Base-by-base conservation (phyloP, 2,113 vertebrate species). In the Elanus axillaris region DNA sequence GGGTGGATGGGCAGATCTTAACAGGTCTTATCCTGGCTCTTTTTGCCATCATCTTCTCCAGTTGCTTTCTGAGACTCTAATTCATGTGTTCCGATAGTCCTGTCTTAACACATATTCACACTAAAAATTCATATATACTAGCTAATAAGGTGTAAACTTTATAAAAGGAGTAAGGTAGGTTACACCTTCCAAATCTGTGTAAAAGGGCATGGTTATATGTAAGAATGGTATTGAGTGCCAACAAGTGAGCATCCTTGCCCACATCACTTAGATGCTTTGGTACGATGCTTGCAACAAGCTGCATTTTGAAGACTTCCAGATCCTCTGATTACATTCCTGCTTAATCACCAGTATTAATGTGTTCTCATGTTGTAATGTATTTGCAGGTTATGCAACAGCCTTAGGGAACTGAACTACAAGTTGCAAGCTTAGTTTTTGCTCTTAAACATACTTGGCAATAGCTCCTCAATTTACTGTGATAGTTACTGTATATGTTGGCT, bases 381-480 rank as follows among this genome's bases (percentile, higher is more conserved):
- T 86, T 95, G 73, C 76, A 78, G 76, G 79, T 94, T 93, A 86
- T 94, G 83, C 95, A 97, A 88, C 73, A 93, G 83, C 79, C 64
- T 60, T n/a, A 64, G 91, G 92, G 86, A 93, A 36, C 9, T 87
- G 52, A 86, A 80, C 56, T 90, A 21, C 27, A 56, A 93, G 63
- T 77, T 90, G 55, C 52, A 86, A 91, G 64, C 40, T 66, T 58
- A 47, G 60, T 47, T 96, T 80, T 94, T 92, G 43, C 64, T 92
- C 84, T 94, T 84, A 80, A 92, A 77, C 59, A 20, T 53, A 74
- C 64, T 91, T 95, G 88, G 92, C 75, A 91, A 63, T 71, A 77
- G 88, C 72, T 81, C 79, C 77, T 75, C 26, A 84, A 59, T 86
- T 86, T 84, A 74, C 90, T 95, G 82, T 1, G 3, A 48, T 72